Evolutionary conservation across 2,113 vertebrate species (phyloP), one percentile per base, ranked within the genome.

Genomic region (Pseudopipra pipra): DNA sequence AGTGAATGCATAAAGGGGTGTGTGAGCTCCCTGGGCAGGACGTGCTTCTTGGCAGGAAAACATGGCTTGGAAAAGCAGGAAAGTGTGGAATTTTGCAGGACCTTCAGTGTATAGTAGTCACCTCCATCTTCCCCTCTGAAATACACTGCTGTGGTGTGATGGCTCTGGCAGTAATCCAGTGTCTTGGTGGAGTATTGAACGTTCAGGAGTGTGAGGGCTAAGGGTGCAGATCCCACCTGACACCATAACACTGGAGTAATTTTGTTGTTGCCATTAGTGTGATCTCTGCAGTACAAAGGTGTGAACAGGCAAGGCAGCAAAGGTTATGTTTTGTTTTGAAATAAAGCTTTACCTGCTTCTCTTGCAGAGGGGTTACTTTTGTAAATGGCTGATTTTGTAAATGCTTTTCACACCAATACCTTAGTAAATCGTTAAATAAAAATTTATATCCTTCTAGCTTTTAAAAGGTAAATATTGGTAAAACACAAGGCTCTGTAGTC

Each of bases 91-190:
- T 54, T 67, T 51, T 70, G 24, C n/a, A 58, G 71, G 30, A 39
- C 27, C 30, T n/a, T 66, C 46, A 56, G 44, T 14, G 46, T 46
- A 25, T 25, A 63, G 44, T 3, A 28, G 28, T 46, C 0, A 0
- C n/a, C 28, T 51, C 1, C 3, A 0, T 14, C 2, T n/a, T 58
- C 2, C 0, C 0, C 27, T 71, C 16, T 58, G 43, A 31, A 72
- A 46, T 20, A 27, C 15, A 4, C n/a, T 35, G 62, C 19, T 44
- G 37, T 20, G 19, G 1, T 14, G 4, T 25, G 46, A 2, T 51
- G 52, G 31, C 49, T 58, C 37, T 33, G 49, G 74, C 22, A 13
- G 10, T 46, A 23, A n/a, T 14, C 5, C 39, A 51, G 33, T 31
- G 28, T 90, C 25, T 41, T 41, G 43, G 4, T 59, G 39, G 28